Conservation (phyloP, 2,888 invertebrate species). For the Pinctada fucata region DNA sequence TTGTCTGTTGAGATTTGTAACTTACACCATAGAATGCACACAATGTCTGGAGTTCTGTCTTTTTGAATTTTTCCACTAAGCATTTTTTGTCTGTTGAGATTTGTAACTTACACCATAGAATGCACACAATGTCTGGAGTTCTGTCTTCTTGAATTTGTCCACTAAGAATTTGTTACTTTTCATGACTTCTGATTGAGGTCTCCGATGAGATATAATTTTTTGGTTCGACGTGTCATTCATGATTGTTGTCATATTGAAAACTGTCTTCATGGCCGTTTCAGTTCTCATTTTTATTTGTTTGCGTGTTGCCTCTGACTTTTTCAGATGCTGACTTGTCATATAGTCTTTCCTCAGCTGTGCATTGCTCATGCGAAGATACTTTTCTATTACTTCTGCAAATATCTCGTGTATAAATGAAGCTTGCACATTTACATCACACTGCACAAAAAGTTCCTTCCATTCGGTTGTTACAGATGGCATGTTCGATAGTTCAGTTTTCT, state of each 20-base stretch:
- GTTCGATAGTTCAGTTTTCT: not conserved
- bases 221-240: not conserved
- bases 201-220: constrained; percentile 10
- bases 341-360: constrained; percentile 29
- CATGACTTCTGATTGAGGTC: constrained; percentile 26
- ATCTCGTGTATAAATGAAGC: not conserved
- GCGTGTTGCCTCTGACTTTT: constrained; percentile 24
- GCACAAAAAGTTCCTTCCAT: constrained; percentile 11
- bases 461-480: not conserved
- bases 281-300: constrained; percentile 31
- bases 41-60: too few relatives aligned
- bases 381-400: constrained; percentile 1
- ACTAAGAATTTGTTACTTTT: constrained; percentile 5
- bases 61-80: too few relatives aligned
- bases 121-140: too few relatives aligned
- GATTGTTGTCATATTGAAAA: constrained; percentile 8
- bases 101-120: constrained; percentile 17
- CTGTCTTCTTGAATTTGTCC: constrained; percentile 20
- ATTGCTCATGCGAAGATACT: constrained; percentile 23
- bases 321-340: not conserved
- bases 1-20: too few relatives aligned
- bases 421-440: too few relatives aligned
- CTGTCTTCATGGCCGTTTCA: not conserved
- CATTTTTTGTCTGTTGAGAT: too few relatives aligned
- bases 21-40: too few relatives aligned